Percentiles rank a stretch among this genome's conserved stretches.
Conservation (phyloP, 2,888 invertebrate genomes). For the Bursaphelenchus okinawaensis region DNA sequence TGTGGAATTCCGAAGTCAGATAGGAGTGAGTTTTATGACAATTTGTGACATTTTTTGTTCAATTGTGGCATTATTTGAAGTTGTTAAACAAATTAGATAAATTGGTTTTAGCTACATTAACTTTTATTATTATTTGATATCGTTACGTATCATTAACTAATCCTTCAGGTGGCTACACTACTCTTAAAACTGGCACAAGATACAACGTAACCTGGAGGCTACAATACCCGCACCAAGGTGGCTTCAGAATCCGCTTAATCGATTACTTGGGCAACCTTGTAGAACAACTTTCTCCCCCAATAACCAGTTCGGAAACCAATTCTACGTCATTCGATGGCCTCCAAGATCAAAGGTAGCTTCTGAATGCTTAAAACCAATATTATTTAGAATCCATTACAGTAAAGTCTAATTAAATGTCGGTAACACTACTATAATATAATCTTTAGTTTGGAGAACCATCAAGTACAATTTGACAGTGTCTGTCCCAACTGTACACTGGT, state of each 20-base stretch:
- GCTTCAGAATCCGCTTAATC: slow-evolving; percentile 37
- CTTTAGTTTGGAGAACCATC: slow-evolving; percentile 28
- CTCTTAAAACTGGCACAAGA: slow-evolving; percentile 1
- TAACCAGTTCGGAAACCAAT: slow-evolving; percentile 1
- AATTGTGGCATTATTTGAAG: background rate
- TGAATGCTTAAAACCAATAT: background rate
- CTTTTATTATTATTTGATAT: too few species aligned
- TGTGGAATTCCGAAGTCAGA: slow-evolving; percentile 37
- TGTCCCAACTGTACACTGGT: slow-evolving; percentile 71
- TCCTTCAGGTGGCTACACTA: slow-evolving; percentile 6
- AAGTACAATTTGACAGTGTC: slow-evolving; percentile 25
- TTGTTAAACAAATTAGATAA: too few species aligned
- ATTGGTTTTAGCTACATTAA: too few species aligned
- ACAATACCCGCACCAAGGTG: slow-evolving; percentile 41
- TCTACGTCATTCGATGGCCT: slow-evolving; percentile 6
- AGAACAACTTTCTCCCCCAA: slow-evolving; percentile 31
- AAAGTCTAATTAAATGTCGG: slow-evolving; percentile 1
- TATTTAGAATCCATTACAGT: too few species aligned
- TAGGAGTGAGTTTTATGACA: slow-evolving; percentile 20
- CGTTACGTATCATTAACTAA: too few species aligned
- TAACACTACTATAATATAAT: too few species aligned
- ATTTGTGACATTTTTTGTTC: slow-evolving; percentile 4
- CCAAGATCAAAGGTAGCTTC: slow-evolving; percentile 16
- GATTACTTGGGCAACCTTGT: slow-evolving; percentile 35
- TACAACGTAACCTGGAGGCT: slow-evolving; percentile 38